Conservation (phyloP, 2,113 vertebrate species). For the Gambusia affinis region DNA sequence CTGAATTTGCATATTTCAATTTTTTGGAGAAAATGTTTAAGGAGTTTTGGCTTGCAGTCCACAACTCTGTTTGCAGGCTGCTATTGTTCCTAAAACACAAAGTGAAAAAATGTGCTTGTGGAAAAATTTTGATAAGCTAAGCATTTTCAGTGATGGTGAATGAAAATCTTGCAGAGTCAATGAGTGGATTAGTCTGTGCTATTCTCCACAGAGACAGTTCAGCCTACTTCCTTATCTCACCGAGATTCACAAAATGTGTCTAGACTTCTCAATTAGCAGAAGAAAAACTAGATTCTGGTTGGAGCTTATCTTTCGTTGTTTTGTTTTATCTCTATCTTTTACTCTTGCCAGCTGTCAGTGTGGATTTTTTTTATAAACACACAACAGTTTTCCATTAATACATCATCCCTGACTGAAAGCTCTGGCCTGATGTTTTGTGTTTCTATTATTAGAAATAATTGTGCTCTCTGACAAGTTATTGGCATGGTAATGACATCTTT, state of each 20-base stretch:
- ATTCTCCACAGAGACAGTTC: conserved; percentile 64
- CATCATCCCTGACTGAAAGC: conserved; percentile 55
- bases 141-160: conserved; percentile 57
- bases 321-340: conserved; percentile 36
- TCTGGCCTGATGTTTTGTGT: conserved; percentile 62
- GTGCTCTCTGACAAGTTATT: conserved; percentile 64
- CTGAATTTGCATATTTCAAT: conserved; percentile 51
- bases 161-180: conserved; percentile 60
- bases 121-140: conserved; percentile 72
- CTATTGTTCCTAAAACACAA: conserved; percentile 75
- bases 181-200: conserved; percentile 72
- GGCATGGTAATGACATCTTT: conserved; percentile 74
- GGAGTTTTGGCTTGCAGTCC: conserved; percentile 45
- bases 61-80: conserved; percentile 53
- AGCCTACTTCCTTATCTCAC: conserved; percentile 74
- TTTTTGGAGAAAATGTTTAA: conserved; percentile 42
- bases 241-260: conserved; percentile 76
- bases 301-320: conserved; percentile 56
- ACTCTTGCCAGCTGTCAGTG: conserved; percentile 44
- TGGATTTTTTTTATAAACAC: conserved; percentile 58
- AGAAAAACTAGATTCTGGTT: conserved; percentile 44
- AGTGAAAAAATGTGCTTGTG: conserved; percentile 73
- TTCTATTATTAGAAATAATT: conserved; percentile 74
- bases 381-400: conserved; percentile 65
- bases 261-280: conserved; percentile 79